Conservation (phyloP, 1,140 invertebrate species). For the Heliconius eleuchia region DNA sequence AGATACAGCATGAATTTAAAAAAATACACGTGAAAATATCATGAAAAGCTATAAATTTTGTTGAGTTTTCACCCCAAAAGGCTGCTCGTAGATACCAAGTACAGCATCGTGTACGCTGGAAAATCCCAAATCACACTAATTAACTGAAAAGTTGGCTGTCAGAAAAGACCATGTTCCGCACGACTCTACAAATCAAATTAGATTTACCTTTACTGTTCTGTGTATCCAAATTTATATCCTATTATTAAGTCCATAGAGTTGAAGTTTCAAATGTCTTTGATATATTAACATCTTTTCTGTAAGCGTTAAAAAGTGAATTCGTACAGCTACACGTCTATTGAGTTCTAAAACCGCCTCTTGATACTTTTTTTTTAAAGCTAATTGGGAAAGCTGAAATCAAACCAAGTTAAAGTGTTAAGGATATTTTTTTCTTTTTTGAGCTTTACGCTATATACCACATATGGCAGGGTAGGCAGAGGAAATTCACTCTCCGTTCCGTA, state of each 20-base stretch:
- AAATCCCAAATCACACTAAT: conserved; percentile 51
- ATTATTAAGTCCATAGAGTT: not conserved
- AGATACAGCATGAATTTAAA: too few species aligned
- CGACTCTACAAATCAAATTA: conserved; percentile 27
- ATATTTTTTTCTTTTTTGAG: too few species aligned
- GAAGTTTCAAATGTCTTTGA: not conserved
- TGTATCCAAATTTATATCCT: not conserved
- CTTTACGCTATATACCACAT: not conserved
- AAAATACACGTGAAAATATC: not conserved
- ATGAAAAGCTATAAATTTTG: not conserved
- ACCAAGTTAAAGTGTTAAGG: not conserved
- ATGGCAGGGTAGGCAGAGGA: not conserved
- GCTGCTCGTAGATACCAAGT: conserved; percentile 12
- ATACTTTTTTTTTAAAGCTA: conserved; percentile 14
- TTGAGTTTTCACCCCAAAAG: not conserved
- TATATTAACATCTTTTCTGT: conserved; percentile 27
- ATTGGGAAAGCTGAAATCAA: conserved; percentile 7
- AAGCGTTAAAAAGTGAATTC: conserved; percentile 34
- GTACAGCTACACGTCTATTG: conserved; percentile 24
- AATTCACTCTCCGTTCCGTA: not conserved
- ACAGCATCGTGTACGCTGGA: conserved; percentile 8
- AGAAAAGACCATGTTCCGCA: conserved; percentile 34
- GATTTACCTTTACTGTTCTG: not conserved
- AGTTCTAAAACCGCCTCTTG: conserved; percentile 14
- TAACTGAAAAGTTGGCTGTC: conserved; percentile 57